Evolutionary conservation across 1,140 invertebrate species (phyloP).

Genomic region (Whitmania pigra): DNA sequence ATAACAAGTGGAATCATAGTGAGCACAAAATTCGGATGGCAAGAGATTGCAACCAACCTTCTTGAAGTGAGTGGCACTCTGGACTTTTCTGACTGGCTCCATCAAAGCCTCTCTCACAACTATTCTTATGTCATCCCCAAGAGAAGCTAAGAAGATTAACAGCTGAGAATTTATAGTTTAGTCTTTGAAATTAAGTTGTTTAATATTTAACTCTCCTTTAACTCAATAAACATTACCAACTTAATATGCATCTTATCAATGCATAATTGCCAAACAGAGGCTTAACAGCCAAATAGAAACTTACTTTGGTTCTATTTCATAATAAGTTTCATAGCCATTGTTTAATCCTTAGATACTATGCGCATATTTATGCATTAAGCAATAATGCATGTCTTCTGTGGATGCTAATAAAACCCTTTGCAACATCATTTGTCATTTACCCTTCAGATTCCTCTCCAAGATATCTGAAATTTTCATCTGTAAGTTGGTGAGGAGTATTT

Average conservation of each 20-base stretch:
- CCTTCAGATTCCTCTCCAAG: slow-evolving; percentile 78
- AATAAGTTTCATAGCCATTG: too few species aligned
- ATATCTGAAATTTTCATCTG: slow-evolving; percentile 71
- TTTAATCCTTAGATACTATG: too few species aligned
- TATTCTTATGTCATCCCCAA: slow-evolving; percentile 94
- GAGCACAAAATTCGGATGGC: too few species aligned
- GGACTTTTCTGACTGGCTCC: slow-evolving; percentile 96
- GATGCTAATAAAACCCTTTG: too few species aligned
- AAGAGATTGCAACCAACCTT: slow-evolving; percentile 38
- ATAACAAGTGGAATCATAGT: neutral
- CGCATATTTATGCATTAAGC: too few species aligned
- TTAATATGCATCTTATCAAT: too few species aligned
- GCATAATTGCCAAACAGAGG: too few species aligned
- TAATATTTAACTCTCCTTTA: too few species aligned
- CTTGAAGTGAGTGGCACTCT: slow-evolving; percentile 92
- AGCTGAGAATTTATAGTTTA: neutral
- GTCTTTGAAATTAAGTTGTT: neutral
- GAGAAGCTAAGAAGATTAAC: slow-evolving; percentile 57
- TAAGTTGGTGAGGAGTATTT: slow-evolving; percentile 69
- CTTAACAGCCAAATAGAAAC: too few species aligned
- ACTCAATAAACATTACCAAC: too few species aligned
- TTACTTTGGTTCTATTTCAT: too few species aligned
- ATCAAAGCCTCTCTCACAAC: slow-evolving; percentile 94
- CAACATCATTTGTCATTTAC: slow-evolving; percentile 37
- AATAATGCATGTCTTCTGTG: too few species aligned